Evolutionary conservation across 2,113 vertebrate species (phyloP).

Genomic region (Pitta sordida): DNA sequence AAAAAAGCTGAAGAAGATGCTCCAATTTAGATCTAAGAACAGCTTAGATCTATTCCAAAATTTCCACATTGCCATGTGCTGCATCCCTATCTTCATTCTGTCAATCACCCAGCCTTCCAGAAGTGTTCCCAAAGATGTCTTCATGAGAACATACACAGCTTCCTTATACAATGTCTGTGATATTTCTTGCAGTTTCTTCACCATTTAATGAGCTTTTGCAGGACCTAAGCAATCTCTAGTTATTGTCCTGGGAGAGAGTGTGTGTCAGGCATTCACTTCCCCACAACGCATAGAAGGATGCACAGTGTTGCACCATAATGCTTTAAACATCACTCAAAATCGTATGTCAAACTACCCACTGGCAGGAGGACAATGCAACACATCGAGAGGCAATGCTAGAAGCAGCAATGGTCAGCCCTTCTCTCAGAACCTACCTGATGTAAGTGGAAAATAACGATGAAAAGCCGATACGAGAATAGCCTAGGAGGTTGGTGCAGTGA

Average conservation of each 20-base stretch:
- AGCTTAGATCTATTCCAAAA: neutral
- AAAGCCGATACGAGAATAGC: constrained; percentile 65
- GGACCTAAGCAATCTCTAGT: neutral
- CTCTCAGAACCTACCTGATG: constrained; percentile 41
- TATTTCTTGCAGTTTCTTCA: neutral
- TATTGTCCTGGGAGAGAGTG: neutral
- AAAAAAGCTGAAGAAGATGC: neutral
- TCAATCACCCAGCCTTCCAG: neutral
- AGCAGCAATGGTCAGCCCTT: neutral
- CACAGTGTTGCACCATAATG: neutral
- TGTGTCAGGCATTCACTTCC: neutral
- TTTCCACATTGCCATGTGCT: neutral
- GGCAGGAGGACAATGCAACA: neutral
- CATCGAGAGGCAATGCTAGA: neutral
- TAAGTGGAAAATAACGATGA: constrained; percentile 67
- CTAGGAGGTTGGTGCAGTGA: neutral
- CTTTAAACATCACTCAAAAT: neutral
- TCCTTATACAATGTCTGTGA: neutral
- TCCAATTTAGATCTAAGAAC: neutral
- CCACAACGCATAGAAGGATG: neutral
- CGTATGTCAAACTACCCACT: neutral
- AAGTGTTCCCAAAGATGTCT: neutral
- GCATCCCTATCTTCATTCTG: neutral
- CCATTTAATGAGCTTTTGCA: neutral
- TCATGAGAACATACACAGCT: neutral